Base-by-base conservation (phyloP, 2,113 vertebrate species). In the Donacobius atricapilla region DNA sequence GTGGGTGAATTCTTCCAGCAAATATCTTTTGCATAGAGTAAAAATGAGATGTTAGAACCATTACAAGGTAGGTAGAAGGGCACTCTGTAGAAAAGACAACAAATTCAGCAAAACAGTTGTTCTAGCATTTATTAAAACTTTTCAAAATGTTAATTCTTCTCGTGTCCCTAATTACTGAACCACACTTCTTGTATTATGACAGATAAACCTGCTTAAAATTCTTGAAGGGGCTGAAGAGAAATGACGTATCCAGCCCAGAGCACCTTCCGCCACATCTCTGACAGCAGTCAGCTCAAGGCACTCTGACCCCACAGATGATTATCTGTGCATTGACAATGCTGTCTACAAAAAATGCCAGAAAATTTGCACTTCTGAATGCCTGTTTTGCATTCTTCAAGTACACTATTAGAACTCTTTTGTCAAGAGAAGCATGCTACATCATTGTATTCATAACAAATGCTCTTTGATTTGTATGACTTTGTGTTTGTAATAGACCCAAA, bases 361-460 rank as follows among this genome's bases (percentile, higher is more conserved):
- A 98, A 98, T 97, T 95, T 97, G 83, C 92, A 89, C 94, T 97
- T 96, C 92, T 96, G 94, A 91, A 94, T 85, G 80, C 75, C 81
- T 96, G 58, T 85, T 98, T 97, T 96, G 83, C 96, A 98, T 98
- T 93, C 92, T 97, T 94, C 70, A 94, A 97, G 95, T 93, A 89
- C 77, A 64, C 97, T 96, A 94, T 95, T 97, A 93, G 89, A 96
- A 97, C 96, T 96, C 94, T 94, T 97, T 96, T 95, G 96, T 95
- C 94, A 94, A 90, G 96, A 93, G 68, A 73, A 86, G 64, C 80
- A 57, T 50, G 83, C 71, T 85, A 87, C 79, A 97, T 97, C 91
- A 96, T 92, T 96, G 81, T 96, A 92, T 96, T 98, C 93, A 97
- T 97, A 98, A 97, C 96, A 97, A 97, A 97, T 96, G 82, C 71